Conservation (phyloP, 2,797 vertebrate genomes). For the Gallinago stenura region DNA sequence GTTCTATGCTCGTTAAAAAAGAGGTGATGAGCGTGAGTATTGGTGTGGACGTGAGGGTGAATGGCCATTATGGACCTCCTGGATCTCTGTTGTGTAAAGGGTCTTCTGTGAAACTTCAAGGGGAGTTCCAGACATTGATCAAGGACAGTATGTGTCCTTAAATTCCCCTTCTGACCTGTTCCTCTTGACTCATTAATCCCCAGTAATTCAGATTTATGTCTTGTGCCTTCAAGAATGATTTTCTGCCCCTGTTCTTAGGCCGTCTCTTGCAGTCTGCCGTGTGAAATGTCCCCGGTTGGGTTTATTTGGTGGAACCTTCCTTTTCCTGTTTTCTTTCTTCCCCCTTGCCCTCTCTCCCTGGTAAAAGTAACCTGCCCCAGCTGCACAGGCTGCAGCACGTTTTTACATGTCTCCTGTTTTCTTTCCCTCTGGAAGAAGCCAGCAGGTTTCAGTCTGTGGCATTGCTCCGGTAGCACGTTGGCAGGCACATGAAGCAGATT, state of each 20-base stretch:
- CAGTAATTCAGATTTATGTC: neutral
- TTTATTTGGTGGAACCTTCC: neutral
- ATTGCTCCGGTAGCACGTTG: constrained; percentile 6
- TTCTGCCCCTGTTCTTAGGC: neutral
- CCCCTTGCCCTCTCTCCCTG: neutral
- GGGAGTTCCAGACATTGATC: neutral
- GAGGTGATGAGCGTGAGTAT: neutral
- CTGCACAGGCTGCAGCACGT: neutral
- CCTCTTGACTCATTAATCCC: neutral
- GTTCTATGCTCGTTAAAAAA: neutral
- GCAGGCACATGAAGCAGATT: neutral
- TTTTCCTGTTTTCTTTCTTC: neutral
- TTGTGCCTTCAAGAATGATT: neutral
- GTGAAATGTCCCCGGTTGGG: neutral
- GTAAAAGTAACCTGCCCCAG: neutral
- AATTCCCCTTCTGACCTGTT: neutral
- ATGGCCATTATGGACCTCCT: neutral
- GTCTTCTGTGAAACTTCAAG: neutral
- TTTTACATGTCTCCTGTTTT: neutral
- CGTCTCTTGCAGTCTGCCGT: neutral
- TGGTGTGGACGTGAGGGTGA: neutral
- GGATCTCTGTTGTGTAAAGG: neutral
- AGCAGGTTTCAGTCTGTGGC: neutral
- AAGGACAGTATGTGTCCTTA: neutral
- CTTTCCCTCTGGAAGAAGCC: neutral